phyloP scores from a whole-genome alignment of 2,797 vertebrate genomes.

The Xenops minutus region DNA sequence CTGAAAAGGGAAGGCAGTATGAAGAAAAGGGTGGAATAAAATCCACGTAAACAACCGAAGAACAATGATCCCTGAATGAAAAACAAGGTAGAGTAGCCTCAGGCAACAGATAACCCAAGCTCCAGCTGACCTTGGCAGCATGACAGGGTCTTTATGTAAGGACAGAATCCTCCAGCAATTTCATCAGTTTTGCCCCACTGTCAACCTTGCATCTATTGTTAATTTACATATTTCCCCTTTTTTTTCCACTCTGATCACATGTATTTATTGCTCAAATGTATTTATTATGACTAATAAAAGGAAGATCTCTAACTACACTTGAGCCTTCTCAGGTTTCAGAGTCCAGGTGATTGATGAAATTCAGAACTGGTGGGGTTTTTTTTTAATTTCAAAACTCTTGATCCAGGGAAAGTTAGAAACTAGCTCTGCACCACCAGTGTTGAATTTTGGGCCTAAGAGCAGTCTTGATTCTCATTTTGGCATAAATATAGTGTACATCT shows the following conservation, averaged over 20 bases:
- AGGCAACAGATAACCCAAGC: not conserved
- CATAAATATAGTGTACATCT: not conserved
- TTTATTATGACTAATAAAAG: not conserved
- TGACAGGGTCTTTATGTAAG: not conserved
- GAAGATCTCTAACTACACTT: not conserved
- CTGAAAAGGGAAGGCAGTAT: not conserved
- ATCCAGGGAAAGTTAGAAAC: not conserved
- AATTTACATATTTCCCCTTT: not conserved
- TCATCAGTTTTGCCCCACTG: not conserved
- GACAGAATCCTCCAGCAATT: not conserved
- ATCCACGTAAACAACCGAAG: not conserved
- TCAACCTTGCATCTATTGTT: conserved; percentile 1
- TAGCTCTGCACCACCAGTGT: not conserved
- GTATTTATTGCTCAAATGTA: not conserved
- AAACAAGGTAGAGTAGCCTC: conserved; percentile 22
- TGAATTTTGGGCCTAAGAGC: not conserved
- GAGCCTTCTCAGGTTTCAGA: not conserved
- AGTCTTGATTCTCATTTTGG: conserved; percentile 17
- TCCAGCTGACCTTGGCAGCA: not conserved
- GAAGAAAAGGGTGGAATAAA: not conserved
- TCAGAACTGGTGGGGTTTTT: not conserved
- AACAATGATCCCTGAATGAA: conserved; percentile 17
- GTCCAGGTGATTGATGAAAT: not conserved
- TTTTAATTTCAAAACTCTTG: not conserved
- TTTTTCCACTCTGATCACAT: not conserved